phyloP scores from a whole-genome alignment of 2,888 invertebrate species.

The Hypselothyrea guttata region DNA sequence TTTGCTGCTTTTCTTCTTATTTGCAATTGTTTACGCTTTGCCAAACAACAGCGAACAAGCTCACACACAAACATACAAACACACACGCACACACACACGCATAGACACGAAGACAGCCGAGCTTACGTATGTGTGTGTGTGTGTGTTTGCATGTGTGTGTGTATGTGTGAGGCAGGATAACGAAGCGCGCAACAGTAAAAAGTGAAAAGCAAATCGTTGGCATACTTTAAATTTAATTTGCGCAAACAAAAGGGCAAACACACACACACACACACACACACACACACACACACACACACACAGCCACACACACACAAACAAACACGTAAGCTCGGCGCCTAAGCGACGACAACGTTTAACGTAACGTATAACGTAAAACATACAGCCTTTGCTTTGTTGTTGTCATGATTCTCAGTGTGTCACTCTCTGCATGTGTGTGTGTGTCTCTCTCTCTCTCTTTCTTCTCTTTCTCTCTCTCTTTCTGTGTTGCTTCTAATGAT shows the following conservation, averaged over 20 bases:
- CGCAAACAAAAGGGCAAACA: constrained; percentile 58
- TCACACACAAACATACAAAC: constrained; percentile 16
- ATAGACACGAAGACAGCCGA: no score
- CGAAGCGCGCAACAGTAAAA: constrained; percentile 69
- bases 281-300: constrained; percentile 15
- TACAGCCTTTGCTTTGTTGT: constrained; percentile 29
- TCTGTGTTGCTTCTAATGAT: constrained; percentile 56
- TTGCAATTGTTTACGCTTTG: constrained; percentile 76
- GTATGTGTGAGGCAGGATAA: constrained; percentile 52
- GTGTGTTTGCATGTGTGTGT: constrained; percentile 1
- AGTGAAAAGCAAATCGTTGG: constrained; percentile 67
- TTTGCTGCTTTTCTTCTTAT: constrained; percentile 56
- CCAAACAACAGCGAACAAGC: constrained; percentile 47
- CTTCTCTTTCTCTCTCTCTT: constrained; percentile 1
- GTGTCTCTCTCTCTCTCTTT: not conserved
- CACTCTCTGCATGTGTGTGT: constrained; percentile 9
- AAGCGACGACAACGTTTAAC: constrained; percentile 43
- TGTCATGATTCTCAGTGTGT: constrained; percentile 26
- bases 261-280: constrained; percentile 19
- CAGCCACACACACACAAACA: constrained; percentile 16
- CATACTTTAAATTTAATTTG: constrained; percentile 77
- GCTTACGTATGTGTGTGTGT: no score
- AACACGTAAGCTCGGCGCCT: constrained; percentile 47
- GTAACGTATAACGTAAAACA: no score
- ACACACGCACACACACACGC: constrained; percentile 18